phyloP scores from a whole-genome alignment of 2,888 invertebrate genomes.

The Acronicta psi region DNA sequence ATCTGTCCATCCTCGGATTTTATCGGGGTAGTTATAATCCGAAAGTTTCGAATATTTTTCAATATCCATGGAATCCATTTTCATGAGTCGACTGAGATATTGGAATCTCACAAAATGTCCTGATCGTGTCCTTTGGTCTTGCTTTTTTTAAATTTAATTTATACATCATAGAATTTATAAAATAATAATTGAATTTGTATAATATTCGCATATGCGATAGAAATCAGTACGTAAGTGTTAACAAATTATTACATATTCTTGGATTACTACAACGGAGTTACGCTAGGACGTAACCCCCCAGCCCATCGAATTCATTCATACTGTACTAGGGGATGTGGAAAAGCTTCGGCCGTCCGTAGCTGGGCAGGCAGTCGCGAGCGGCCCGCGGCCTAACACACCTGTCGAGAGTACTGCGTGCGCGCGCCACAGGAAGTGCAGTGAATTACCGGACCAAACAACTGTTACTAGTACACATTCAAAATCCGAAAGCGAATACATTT shows the following conservation, averaged over 20 bases:
- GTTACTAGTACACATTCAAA: slow-evolving; percentile 59
- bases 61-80: no score
- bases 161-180: no score
- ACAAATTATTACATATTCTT: not conserved
- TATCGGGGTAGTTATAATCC: no score
- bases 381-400: slow-evolving; percentile 67
- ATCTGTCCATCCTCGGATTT: no score
- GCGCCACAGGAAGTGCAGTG: slow-evolving; percentile 83
- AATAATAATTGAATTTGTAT: no score
- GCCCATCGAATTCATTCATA: slow-evolving; percentile 9
- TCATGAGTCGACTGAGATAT: no score
- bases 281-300: slow-evolving; percentile 18
- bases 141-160: no score
- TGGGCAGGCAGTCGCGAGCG: slow-evolving; percentile 62
- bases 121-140: no score
- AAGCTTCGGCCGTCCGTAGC: slow-evolving; percentile 27
- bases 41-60: no score
- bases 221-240: not conserved
- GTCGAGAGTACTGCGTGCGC: slow-evolving; percentile 54
- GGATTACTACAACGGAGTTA: no score
- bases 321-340: slow-evolving; percentile 50
- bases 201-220: no score
- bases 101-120: no score
- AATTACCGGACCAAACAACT: slow-evolving; percentile 66
- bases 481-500: slow-evolving; percentile 64